Conservation (phyloP, 2,888 invertebrate species). For the Agriopis leucophaearia region DNA sequence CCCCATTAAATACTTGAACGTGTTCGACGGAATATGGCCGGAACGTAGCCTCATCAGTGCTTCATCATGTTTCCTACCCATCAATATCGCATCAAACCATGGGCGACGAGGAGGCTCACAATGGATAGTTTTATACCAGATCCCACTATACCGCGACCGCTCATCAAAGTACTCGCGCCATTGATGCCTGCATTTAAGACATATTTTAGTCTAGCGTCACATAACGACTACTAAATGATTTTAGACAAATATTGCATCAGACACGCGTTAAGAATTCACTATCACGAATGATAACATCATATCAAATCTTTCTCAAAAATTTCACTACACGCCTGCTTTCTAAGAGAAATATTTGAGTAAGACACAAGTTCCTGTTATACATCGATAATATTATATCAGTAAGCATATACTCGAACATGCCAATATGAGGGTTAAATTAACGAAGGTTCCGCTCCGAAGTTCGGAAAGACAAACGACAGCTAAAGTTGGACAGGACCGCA, state of each 20-base stretch:
- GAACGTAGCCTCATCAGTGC: too few relatives aligned
- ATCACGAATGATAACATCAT: background rate
- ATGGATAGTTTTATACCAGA: too few relatives aligned
- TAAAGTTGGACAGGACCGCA: too few relatives aligned
- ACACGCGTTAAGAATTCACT: background rate
- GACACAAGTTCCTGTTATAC: background rate
- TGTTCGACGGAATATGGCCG: too few relatives aligned
- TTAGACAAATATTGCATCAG: conserved; percentile 11
- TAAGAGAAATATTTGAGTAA: background rate
- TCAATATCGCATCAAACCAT: too few relatives aligned
- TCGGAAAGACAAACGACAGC: too few relatives aligned
- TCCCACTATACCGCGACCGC: too few relatives aligned
- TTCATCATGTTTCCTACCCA: too few relatives aligned
- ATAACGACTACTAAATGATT: background rate
- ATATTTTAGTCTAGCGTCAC: background rate
- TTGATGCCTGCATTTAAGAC: background rate
- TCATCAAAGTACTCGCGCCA: too few relatives aligned
- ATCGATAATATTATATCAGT: background rate
- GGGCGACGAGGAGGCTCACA: too few relatives aligned
- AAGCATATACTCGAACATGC: too few relatives aligned
- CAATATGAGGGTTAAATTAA: background rate
- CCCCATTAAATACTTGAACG: too few relatives aligned
- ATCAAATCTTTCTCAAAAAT: conserved; percentile 7
- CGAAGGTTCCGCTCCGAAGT: background rate
- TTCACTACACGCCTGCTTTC: background rate